Conservation (phyloP, 2,797 vertebrate genomes). For the Knipowitschia caucasica region DNA sequence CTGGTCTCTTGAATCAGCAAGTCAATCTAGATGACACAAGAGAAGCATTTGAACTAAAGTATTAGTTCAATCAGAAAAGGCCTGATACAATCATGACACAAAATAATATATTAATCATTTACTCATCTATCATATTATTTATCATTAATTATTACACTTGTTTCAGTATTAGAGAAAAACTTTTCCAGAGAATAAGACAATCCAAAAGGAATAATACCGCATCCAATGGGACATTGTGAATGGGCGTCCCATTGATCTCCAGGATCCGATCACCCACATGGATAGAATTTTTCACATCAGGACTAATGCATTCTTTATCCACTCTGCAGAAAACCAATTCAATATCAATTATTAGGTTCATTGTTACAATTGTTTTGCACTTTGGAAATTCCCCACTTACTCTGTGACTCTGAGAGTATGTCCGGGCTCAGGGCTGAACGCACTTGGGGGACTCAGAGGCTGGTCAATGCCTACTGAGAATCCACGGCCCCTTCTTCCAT, state of each 20-base stretch:
- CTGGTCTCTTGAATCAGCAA: slow-evolving; percentile 94
- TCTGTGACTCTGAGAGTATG: slow-evolving; percentile 89
- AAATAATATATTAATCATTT: too few species aligned
- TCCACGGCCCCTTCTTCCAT: slow-evolving; percentile 81
- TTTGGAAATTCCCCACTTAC: slow-evolving; percentile 72
- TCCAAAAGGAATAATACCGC: slow-evolving; percentile 76
- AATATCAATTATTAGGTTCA: background rate
- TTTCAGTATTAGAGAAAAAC: background rate
- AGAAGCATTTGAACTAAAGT: too few species aligned
- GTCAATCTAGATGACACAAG: slow-evolving; percentile 80
- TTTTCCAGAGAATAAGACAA: background rate
- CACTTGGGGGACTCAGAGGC: slow-evolving; percentile 70
- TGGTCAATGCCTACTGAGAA: slow-evolving; percentile 91
- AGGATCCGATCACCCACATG: slow-evolving; percentile 93
- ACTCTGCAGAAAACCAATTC: slow-evolving; percentile 71
- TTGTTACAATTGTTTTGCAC: background rate
- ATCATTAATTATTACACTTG: too few species aligned
- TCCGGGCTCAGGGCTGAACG: slow-evolving; percentile 79
- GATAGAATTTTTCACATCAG: slow-evolving; percentile 95
- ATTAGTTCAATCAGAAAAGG: too few species aligned
- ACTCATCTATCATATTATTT: too few species aligned
- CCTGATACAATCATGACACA: too few species aligned
- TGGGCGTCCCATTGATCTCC: slow-evolving; percentile 96
- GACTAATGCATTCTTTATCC: slow-evolving; percentile 89
- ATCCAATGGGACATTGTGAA: slow-evolving; percentile 90